Evolutionary conservation across 2,888 invertebrate genomes (phyloP).

Genomic region (Agrotis ipsilon): DNA sequence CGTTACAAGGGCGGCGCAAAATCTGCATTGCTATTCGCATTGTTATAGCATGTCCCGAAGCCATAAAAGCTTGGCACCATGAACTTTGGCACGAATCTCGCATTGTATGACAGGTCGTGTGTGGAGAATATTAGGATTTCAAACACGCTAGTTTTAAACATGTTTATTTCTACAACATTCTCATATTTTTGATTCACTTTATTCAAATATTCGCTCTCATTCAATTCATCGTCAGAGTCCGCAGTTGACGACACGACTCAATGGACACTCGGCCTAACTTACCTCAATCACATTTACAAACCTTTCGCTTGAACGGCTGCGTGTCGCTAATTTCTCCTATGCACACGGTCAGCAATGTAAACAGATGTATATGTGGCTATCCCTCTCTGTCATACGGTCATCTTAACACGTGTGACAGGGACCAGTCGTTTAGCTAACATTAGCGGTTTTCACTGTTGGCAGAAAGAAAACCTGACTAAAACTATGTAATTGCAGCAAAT

Average conservation of each 20-base stretch:
- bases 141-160: constrained; percentile 14
- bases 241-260: constrained; percentile 53
- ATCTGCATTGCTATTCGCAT: constrained; percentile 53
- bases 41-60: constrained; percentile 36
- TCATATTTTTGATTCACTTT: constrained; percentile 24
- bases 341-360: constrained; percentile 62
- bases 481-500: constrained; percentile 61
- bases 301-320: constrained; percentile 68
- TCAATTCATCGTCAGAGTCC: constrained; percentile 14
- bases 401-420: constrained; percentile 43
- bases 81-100: constrained; percentile 50
- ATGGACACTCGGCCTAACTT: constrained; percentile 52
- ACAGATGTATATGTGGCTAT: constrained; percentile 56
- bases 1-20: constrained; percentile 49
- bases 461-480: constrained; percentile 60
- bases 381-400: constrained; percentile 53
- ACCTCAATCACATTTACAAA: constrained; percentile 60
- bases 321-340: constrained; percentile 67
- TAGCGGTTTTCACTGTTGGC: constrained; percentile 56
- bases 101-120: constrained; percentile 24
- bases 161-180: neutral
- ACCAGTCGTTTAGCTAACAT: constrained; percentile 46
- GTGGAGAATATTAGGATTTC: constrained; percentile 16
- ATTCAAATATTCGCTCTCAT: constrained; percentile 31
- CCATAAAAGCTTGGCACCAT: constrained; percentile 47